Conservation (phyloP, 35 echinoderm and acorn worm species). For the Lytechinus pictus region DNA sequence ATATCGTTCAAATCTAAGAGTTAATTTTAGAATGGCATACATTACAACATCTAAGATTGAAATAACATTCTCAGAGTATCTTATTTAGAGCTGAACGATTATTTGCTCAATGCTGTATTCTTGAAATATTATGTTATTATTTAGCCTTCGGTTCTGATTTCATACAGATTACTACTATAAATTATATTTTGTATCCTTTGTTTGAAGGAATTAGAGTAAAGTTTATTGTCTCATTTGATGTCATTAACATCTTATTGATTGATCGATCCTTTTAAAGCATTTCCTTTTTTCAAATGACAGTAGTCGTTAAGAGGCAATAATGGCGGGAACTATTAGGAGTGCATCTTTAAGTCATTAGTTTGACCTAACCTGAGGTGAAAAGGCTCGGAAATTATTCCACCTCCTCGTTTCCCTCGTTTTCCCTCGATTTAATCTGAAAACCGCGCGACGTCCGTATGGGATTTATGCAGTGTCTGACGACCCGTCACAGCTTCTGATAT, state of each 20-base stretch:
- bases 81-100: not conserved
- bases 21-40: not conserved
- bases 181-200: not conserved
- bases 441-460: not conserved
- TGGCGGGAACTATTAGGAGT: not conserved
- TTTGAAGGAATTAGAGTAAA: not conserved
- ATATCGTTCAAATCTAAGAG: not conserved
- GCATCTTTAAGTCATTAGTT: not conserved
- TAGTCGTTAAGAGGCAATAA: not conserved
- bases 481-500: conserved; percentile 6
- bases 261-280: not conserved
- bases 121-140: not conserved
- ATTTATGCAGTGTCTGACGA: not conserved
- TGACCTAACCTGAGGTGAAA: not conserved
- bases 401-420: conserved; percentile 23
- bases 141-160: no score
- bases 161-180: no score
- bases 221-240: not conserved
- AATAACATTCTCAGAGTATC: not conserved
- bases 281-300: not conserved
- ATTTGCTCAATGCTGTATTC: not conserved
- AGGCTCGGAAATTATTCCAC: not conserved
- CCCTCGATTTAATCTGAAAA: conserved; percentile 30
- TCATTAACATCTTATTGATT: not conserved
- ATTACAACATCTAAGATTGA: not conserved